A percentile compares a stretch with the other conserved stretches of the same genome.
These are phyloP conservation scores for Clarias pachynema DNA, from an alignment of 2,797 vertebrate species.

Conservation along the genomic window DNA sequence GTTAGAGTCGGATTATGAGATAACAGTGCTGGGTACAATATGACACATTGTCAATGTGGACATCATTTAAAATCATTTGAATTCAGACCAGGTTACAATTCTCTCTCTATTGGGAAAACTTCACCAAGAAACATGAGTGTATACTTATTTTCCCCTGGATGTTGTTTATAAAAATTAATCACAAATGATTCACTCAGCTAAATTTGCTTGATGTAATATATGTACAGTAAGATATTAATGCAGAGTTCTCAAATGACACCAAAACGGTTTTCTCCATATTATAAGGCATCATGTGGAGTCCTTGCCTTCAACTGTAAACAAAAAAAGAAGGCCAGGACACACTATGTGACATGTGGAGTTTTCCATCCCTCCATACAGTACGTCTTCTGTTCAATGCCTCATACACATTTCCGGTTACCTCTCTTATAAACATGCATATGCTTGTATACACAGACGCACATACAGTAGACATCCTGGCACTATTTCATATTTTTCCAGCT, in stretches of 20 bases:
- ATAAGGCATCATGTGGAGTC: neutral
- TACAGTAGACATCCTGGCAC: slow-evolving; percentile 37
- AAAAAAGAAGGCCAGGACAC: slow-evolving; percentile 6
- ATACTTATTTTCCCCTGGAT: neutral
- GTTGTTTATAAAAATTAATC: neutral
- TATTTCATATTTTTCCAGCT: slow-evolving; percentile 35
- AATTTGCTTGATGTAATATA: neutral
- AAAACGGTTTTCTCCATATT: neutral
- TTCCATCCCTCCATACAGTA: slow-evolving; percentile 22
- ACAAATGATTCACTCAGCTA: neutral
- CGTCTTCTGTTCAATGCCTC: slow-evolving; percentile 29
- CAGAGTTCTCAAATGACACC: neutral
- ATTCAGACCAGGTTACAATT: neutral
- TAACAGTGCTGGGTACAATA: neutral
- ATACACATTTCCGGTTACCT: neutral
- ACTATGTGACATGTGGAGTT: neutral
- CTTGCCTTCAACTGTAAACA: slow-evolving; percentile 3
- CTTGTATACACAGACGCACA: slow-evolving; percentile 4
- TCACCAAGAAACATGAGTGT: neutral
- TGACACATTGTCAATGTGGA: neutral
- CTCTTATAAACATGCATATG: slow-evolving; percentile 24
- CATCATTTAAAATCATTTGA: slow-evolving; percentile 9
- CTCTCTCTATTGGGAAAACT: neutral
- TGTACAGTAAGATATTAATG: neutral
- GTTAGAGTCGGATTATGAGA: neutral